phyloP scores from a whole-genome alignment of 1,140 invertebrate species.

The Bombus balteatus region DNA sequence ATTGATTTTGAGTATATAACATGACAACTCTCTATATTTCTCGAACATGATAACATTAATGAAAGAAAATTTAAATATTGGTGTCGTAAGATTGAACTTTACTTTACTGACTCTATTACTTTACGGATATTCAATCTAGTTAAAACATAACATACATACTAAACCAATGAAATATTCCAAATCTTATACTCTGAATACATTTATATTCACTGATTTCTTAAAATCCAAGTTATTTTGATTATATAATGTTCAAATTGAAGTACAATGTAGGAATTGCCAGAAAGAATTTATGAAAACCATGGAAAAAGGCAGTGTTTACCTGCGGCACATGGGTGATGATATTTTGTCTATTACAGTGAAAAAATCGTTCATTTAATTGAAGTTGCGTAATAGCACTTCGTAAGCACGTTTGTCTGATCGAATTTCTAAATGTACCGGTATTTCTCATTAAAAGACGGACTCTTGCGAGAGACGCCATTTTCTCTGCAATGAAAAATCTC shows the following conservation, averaged over 20 bases:
- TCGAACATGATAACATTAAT: neutral
- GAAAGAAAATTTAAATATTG: neutral
- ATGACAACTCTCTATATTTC: neutral
- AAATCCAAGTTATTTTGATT: conserved; percentile 40
- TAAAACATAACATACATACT: conserved; percentile 1
- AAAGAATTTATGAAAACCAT: neutral
- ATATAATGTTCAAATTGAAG: conserved; percentile 52
- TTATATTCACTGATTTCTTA: neutral
- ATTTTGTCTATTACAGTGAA: conserved; percentile 46
- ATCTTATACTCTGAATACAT: neutral
- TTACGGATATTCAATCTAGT: neutral
- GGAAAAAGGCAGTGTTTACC: conserved; percentile 62
- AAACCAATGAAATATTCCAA: neutral
- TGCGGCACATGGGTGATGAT: conserved; percentile 42
- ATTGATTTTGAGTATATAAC: neutral
- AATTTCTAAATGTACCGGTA: conserved; percentile 63
- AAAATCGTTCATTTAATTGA: conserved; percentile 43
- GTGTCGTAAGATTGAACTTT: neutral
- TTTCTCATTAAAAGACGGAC: conserved; percentile 68
- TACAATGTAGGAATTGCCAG: neutral
- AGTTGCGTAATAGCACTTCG: conserved; percentile 16
- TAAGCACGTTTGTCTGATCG: conserved; percentile 44
- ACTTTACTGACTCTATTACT: neutral
- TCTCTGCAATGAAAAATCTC: conserved; percentile 36
- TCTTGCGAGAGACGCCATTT: conserved; percentile 73